Evolutionary conservation across 2,797 vertebrate genomes (phyloP).

Genomic region (Eremophila alpestris): DNA sequence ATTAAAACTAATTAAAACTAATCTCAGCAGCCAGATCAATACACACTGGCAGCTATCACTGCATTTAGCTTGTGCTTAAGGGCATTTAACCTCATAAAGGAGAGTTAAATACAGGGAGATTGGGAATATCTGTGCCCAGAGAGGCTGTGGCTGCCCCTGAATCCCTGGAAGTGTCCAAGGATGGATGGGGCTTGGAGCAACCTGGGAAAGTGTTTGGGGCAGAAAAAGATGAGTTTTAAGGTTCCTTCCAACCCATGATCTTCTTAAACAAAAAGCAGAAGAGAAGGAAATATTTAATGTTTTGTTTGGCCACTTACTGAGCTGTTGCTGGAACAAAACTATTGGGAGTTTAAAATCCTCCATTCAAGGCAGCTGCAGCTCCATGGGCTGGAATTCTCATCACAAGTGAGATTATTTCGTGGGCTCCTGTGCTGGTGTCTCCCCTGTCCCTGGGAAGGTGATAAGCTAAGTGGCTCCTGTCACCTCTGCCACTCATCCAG

Average conservation of each 20-base stretch:
- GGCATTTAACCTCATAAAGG: not conserved
- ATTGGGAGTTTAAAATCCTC: not conserved
- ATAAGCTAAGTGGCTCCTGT: not conserved
- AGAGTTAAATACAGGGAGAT: not conserved
- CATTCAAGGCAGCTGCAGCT: not conserved
- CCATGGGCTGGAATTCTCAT: not conserved
- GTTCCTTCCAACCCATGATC: not conserved
- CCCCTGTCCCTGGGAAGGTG: not conserved
- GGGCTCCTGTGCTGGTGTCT: not conserved
- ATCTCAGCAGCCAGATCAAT: slow-evolving; percentile 19
- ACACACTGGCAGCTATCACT: not conserved
- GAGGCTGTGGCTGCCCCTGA: not conserved
- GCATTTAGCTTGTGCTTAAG: not conserved
- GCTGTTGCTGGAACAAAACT: not conserved
- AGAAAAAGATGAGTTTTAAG: not conserved
- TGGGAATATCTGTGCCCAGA: not conserved
- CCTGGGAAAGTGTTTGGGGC: not conserved
- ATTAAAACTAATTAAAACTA: slow-evolving; percentile 31
- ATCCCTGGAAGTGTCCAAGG: not conserved
- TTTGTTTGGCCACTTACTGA: not conserved
- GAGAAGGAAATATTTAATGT: not conserved
- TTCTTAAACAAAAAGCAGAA: not conserved
- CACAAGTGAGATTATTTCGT: not conserved
- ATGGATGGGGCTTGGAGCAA: fast-evolving
- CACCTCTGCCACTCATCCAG: not conserved